Conservation (phyloP, 2,888 invertebrate genomes). For the Amiota communis region DNA sequence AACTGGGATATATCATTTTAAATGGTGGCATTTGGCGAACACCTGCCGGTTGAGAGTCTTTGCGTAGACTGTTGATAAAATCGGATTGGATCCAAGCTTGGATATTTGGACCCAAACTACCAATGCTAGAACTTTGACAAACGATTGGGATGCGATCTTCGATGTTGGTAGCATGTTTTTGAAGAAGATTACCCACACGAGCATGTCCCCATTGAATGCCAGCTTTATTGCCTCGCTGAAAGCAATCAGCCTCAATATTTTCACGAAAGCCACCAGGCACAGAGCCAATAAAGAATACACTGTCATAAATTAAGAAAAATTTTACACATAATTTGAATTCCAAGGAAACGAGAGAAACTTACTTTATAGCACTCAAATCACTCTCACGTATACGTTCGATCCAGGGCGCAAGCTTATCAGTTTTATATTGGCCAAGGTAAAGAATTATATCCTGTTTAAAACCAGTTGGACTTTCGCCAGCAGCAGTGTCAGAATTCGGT, state of each 20-base stretch:
- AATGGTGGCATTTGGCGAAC: slow-evolving; percentile 76
- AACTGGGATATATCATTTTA: slow-evolving; percentile 83
- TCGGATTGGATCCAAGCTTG: slow-evolving; percentile 85
- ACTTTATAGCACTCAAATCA: slow-evolving; percentile 90
- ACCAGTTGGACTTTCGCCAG: slow-evolving; percentile 87
- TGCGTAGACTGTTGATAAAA: slow-evolving; percentile 79
- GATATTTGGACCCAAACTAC: slow-evolving; percentile 83
- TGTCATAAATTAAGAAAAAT: slow-evolving; percentile 62
- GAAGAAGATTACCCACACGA: slow-evolving; percentile 78
- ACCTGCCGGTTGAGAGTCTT: slow-evolving; percentile 74
- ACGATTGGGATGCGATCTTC: slow-evolving; percentile 81
- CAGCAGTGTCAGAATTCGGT: slow-evolving; percentile 73
- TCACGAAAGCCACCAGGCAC: slow-evolving; percentile 87
- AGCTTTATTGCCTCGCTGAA: slow-evolving; percentile 75
- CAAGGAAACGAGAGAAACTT: slow-evolving; percentile 58
- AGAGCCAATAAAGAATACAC: slow-evolving; percentile 89
- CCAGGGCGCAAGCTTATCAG: slow-evolving; percentile 81
- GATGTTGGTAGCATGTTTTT: slow-evolving; percentile 78
- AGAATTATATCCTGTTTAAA: slow-evolving; percentile 86
- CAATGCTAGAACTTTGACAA: slow-evolving; percentile 93
- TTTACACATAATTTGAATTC: neutral
- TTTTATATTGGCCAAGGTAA: slow-evolving; percentile 84
- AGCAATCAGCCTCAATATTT: slow-evolving; percentile 78
- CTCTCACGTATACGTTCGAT: slow-evolving; percentile 81
- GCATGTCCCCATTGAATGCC: slow-evolving; percentile 78